Evolutionary conservation across 1,140 invertebrate species (phyloP).

Genomic region (Stenopsyche tienmushanensis): DNA sequence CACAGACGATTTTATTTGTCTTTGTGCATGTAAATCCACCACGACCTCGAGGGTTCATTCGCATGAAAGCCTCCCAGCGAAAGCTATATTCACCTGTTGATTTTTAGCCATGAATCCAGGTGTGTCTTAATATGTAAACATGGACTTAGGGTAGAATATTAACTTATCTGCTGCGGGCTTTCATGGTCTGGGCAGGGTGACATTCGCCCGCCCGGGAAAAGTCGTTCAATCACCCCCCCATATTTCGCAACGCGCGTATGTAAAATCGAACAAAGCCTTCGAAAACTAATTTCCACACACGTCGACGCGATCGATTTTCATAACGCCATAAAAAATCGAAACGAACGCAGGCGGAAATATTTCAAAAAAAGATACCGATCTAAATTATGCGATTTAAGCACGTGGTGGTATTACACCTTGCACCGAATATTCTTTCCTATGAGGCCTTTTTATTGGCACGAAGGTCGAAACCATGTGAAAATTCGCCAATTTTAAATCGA

Average conservation of each 20-base stretch:
- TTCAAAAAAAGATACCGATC: neutral
- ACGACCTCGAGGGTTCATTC: too few relatives aligned
- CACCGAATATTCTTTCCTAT: too few relatives aligned
- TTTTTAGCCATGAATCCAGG: slow-evolving; percentile 12
- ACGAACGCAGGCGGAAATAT: neutral
- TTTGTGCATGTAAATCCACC: too few relatives aligned
- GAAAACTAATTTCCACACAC: too few relatives aligned
- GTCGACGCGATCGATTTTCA: too few relatives aligned
- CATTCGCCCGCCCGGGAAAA: slow-evolving; percentile 7
- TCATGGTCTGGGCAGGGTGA: slow-evolving; percentile 28
- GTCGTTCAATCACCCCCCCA: neutral
- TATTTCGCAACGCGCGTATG: neutral
- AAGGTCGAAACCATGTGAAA: too few relatives aligned
- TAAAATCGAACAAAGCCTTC: too few relatives aligned
- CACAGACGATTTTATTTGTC: too few relatives aligned
- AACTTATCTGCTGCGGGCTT: slow-evolving; percentile 23
- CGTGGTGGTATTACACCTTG: neutral
- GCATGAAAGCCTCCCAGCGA: too few relatives aligned
- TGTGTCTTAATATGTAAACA: slow-evolving; percentile 28
- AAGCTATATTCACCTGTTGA: slow-evolving; percentile 2
- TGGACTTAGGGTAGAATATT: slow-evolving; percentile 23
- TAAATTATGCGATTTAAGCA: neutral
- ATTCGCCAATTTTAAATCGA: too few relatives aligned
- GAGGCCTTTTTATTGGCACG: too few relatives aligned
- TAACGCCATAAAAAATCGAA: neutral